Evolutionary conservation across 2,113 vertebrate genomes (phyloP).

Genomic region (Austrofundulus limnaeus): DNA sequence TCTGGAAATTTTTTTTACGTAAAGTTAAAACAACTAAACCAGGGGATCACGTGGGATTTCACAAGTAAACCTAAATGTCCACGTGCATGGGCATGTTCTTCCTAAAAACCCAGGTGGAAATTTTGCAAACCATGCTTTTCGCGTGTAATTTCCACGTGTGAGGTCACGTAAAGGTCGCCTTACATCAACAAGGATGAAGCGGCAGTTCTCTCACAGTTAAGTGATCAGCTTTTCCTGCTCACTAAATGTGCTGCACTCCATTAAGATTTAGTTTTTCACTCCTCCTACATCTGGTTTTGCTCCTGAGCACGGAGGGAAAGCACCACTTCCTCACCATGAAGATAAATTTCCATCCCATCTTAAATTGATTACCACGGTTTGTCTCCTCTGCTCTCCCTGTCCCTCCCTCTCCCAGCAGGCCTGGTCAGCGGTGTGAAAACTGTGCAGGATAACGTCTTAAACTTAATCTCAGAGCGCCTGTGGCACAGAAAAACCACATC

Average conservation of each 20-base stretch:
- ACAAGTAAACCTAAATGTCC: too few relatives aligned
- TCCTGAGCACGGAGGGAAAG: not conserved
- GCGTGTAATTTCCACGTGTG: too few relatives aligned
- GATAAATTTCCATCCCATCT: constrained; percentile 8
- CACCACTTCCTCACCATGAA: not conserved
- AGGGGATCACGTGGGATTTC: too few relatives aligned
- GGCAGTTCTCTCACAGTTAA: not conserved
- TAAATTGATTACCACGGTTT: constrained; percentile 25
- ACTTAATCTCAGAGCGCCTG: constrained; percentile 25
- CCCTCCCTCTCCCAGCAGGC: not conserved
- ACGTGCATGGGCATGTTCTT: too few relatives aligned
- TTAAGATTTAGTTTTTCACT: constrained; percentile 1
- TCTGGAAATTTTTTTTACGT: too few relatives aligned
- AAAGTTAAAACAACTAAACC: too few relatives aligned
- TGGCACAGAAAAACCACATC: constrained; percentile 18
- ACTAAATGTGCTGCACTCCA: not conserved
- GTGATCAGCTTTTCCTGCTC: not conserved
- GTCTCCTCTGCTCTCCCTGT: constrained; percentile 1
- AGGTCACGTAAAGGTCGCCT: too few relatives aligned
- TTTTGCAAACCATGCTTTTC: too few relatives aligned
- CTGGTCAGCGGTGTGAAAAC: constrained; percentile 32
- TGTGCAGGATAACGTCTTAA: constrained; percentile 35
- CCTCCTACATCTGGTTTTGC: not conserved
- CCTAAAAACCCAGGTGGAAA: too few relatives aligned
- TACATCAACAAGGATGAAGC: not conserved